Evolutionary conservation across 1,140 invertebrate species (phyloP), one percentile per base, ranked within the genome.

Genomic region (Monomorium pharaonis): DNA sequence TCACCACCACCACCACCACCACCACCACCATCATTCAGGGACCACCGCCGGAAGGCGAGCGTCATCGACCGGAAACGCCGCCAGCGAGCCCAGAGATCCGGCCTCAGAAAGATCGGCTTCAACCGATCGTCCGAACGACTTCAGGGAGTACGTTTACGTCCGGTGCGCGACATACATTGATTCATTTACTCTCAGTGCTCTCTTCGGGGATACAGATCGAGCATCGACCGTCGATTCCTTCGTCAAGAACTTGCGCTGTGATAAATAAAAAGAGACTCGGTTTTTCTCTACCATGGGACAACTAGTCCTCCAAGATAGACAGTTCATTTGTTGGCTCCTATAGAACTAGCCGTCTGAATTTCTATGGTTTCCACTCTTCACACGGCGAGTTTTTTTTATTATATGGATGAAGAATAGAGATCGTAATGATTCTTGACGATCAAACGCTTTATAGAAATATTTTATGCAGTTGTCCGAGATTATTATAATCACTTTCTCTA

Each of bases 71-170:
- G 51, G 88, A 78, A 70, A 65, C 42, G 24, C 54, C 75, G 18
- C 81, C 86, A 49, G 21, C 86, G 90, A 92, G 60, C 49, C 76
- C 74, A 84, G 85, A 54, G 91, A 89, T 67, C 30, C 74, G 72
- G 70, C 86, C 75, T 63, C 86, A 78, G 88, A 86, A 42, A 91
- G 85, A 89, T 88, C 88, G 67, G 37, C 16, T 16, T 18, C 51
- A 27, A 88, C 84, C 42, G 65, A 83, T 33, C 78, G 62, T 33
- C 30, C 87, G 10, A 54, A 47, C 84, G 91, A 93, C 51, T 75
- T 90, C 87, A 93, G 90, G 85, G 92, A 94, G 94, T 95, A 94
- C 88, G 94, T 93, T 91, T 90, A 81, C 65, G 21, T 37, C 27
- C 70, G 84, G 47, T 63, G 78, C 67, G 78, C 70, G 51, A 24